phyloP scores from a whole-genome alignment of 2,797 vertebrate genomes.

The Xiphophorus birchmanni region DNA sequence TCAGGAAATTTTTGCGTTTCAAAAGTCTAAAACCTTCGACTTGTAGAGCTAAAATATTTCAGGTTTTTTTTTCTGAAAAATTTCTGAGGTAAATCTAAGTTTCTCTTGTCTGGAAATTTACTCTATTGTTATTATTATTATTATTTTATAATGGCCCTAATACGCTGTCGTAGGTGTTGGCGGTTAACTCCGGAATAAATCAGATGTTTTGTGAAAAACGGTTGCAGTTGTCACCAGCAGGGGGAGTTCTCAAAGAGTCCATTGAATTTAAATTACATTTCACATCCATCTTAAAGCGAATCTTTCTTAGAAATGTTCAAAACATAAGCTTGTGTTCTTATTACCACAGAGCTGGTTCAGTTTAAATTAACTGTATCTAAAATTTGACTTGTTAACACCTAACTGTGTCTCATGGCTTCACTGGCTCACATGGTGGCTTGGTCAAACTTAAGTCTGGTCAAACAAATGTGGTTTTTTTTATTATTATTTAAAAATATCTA shows the following conservation, averaged over 20 bases:
- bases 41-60: too few species aligned
- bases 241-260: background rate
- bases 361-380: background rate
- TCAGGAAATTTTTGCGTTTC: too few species aligned
- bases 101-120: too few species aligned
- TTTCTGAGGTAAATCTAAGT: too few species aligned
- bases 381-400: background rate
- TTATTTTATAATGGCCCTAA: too few species aligned
- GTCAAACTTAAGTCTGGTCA: background rate
- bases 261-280: background rate
- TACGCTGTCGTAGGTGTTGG: background rate
- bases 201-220: constrained; percentile 1
- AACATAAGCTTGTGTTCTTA: background rate
- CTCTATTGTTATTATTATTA: too few species aligned
- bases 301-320: background rate
- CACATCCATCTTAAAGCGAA: background rate
- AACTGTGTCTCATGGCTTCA: background rate
- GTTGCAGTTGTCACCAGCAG: background rate
- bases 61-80: too few species aligned
- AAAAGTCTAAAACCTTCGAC: too few species aligned
- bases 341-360: background rate
- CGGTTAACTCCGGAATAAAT: constrained; percentile 24
- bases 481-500: background rate
- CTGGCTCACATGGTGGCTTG: background rate
- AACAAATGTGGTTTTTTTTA: background rate